These are phyloP conservation scores for Psammodynastes pulverulentus DNA, from an alignment of 2,113 vertebrate genomes.

Conservation along the genomic window DNA sequence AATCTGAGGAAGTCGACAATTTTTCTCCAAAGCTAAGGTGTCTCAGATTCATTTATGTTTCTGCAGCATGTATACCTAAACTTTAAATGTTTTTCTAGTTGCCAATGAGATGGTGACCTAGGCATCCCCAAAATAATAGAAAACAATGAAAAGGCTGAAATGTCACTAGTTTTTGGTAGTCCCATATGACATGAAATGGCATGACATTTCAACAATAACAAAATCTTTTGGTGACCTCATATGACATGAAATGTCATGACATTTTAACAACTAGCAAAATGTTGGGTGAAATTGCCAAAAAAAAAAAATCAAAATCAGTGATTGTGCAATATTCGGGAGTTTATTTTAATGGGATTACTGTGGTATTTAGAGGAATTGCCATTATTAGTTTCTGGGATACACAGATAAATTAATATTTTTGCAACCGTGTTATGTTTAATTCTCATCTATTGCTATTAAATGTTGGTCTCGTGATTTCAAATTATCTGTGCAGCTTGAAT, in stretches of 20 bases:
- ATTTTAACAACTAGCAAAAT: neutral
- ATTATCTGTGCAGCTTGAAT: neutral
- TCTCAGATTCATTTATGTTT: neutral
- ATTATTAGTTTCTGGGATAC: neutral
- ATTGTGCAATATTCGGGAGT: neutral
- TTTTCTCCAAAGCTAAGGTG: neutral
- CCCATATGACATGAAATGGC: neutral
- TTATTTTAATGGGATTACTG: neutral
- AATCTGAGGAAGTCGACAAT: neutral
- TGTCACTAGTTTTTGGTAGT: neutral
- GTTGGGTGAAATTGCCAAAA: neutral
- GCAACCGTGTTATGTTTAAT: neutral
- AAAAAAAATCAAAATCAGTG: neutral
- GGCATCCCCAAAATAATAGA: neutral
- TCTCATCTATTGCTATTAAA: neutral
- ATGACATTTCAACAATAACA: neutral
- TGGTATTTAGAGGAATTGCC: neutral
- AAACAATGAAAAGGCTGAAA: neutral
- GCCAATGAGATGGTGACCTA: neutral
- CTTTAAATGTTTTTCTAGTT: neutral
- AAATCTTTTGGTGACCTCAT: neutral
- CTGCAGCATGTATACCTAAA: neutral
- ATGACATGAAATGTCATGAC: neutral
- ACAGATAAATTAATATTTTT: neutral
- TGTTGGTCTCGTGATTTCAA: neutral